Conservation (phyloP, 1,140 invertebrate genomes). For the Drosophila equinoxialis region DNA sequence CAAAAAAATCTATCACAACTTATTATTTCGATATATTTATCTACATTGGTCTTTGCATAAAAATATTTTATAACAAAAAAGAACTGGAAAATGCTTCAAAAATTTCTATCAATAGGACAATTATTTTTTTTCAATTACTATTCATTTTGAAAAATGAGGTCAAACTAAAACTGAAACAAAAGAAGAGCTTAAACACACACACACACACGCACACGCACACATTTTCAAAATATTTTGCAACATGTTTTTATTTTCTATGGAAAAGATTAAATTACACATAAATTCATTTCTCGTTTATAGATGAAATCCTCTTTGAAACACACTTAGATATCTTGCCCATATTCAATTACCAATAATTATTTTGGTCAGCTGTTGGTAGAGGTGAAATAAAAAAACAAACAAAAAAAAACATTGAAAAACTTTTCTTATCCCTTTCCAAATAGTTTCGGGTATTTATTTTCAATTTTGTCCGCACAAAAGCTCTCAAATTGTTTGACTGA, state of each 20-base stretch:
- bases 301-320: not conserved
- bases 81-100: too few species aligned
- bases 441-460: slow-evolving; percentile 50
- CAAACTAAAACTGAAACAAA: not conserved
- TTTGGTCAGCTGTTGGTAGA: slow-evolving; percentile 15
- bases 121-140: too few species aligned
- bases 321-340: not conserved
- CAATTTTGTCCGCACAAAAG: slow-evolving; percentile 32
- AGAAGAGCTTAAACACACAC: not conserved
- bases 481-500: slow-evolving; percentile 42
- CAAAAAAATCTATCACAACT: too few species aligned
- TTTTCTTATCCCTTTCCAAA: slow-evolving; percentile 25
- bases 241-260: slow-evolving; percentile 3
- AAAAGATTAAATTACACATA: slow-evolving; percentile 23
- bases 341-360: slow-evolving; percentile 51
- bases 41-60: too few species aligned
- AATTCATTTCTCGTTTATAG: not conserved
- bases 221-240: not conserved
- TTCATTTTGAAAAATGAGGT: not conserved
- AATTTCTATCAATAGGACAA: too few species aligned
- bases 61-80: too few species aligned
- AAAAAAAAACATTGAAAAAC: not conserved
- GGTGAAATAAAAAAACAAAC: not conserved
- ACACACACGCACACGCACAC: too few species aligned
- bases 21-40: too few species aligned